Percentiles rank a stretch among this genome's conserved stretches.
Evolutionary conservation across 2,113 vertebrate species (phyloP).

Genomic region (Plectropomus leopardus): DNA sequence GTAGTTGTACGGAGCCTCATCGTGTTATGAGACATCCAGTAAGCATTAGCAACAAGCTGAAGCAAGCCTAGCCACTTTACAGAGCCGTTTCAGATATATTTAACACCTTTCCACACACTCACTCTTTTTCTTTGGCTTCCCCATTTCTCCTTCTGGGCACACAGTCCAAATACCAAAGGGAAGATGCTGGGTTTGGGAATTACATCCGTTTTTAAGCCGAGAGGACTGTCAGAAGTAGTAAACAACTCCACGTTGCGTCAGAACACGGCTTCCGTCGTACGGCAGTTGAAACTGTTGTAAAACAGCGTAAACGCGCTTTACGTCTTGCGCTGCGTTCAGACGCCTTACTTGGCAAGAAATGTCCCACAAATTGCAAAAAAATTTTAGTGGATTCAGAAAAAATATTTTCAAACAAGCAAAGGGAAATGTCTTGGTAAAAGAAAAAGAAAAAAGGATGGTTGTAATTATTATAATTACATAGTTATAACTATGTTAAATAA

Average conservation of each 20-base stretch:
- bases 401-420: too few species aligned
- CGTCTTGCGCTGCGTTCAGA: too few species aligned
- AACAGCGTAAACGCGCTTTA: conserved; percentile 32
- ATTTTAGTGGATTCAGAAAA: too few species aligned
- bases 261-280: conserved; percentile 50
- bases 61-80: neutral
- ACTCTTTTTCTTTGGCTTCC: conserved; percentile 87
- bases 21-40: neutral
- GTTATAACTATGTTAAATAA: too few species aligned
- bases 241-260: conserved; percentile 67
- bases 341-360: too few species aligned
- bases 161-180: neutral
- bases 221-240: neutral
- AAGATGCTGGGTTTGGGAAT: neutral
- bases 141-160: conserved; percentile 70
- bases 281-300: conserved; percentile 58
- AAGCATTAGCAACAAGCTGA: conserved; percentile 72
- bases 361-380: too few species aligned
- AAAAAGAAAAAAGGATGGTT: too few species aligned
- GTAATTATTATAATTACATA: too few species aligned
- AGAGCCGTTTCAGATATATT: conserved; percentile 3
- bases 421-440: too few species aligned
- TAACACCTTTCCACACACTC: conserved; percentile 55
- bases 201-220: neutral
- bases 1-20: too few species aligned